Evolutionary conservation across 1,140 invertebrate species (phyloP).

Genomic region (Acyrthosiphon pisum): DNA sequence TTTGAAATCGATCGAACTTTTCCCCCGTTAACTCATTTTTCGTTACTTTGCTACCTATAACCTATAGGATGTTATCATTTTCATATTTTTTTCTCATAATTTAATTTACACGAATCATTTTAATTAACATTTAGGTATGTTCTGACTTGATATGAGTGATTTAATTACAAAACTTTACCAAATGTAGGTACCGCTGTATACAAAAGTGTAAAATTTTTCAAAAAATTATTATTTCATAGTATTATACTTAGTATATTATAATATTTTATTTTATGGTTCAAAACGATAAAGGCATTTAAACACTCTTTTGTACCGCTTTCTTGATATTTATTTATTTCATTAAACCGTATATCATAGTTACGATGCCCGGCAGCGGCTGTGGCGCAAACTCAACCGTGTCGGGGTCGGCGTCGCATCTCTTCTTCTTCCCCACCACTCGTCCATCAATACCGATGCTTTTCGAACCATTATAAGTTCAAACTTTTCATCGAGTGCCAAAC

Average conservation of each 20-base stretch:
- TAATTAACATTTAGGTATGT: no score
- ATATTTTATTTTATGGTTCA: not conserved
- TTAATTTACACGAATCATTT: no score
- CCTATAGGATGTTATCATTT: not conserved
- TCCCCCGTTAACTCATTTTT: not conserved
- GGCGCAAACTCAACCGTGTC: no score
- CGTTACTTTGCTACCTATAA: not conserved
- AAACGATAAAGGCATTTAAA: not conserved
- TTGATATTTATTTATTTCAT: not conserved
- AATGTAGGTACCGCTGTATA: no score
- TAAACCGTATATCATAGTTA: not conserved
- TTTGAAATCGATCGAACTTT: not conserved
- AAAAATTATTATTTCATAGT: no score
- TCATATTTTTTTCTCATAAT: no score
- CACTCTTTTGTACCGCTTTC: not conserved
- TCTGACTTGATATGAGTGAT: no score
- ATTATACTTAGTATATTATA: no score
- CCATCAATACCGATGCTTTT: not conserved
- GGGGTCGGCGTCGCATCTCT: not conserved
- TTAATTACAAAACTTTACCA: no score
- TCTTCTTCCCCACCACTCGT: not conserved
- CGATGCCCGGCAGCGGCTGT: no score
- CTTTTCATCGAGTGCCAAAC: not conserved
- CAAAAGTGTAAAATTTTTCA: no score
- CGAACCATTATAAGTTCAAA: not conserved